Conservation (phyloP, 2,888 invertebrate species). For the Apotomis betuletana region DNA sequence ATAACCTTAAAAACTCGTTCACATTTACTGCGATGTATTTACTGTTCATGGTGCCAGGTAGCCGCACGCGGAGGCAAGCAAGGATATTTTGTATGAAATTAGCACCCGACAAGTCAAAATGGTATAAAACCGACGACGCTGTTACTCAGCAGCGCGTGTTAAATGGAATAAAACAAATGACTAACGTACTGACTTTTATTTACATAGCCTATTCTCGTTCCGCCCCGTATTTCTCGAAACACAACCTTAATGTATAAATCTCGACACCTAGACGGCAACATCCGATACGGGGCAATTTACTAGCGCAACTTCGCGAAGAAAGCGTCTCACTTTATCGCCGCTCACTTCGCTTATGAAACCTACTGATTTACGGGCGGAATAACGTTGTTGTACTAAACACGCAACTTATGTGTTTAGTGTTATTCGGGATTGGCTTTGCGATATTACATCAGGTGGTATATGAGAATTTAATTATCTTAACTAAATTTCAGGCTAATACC, state of each 20-base stretch:
- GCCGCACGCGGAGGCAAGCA: no score
- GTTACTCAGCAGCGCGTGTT: not conserved
- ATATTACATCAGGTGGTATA: not conserved
- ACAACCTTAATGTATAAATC: conserved; percentile 39
- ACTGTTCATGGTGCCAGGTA: no score
- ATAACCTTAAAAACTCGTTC: no score
- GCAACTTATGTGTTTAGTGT: conserved; percentile 31
- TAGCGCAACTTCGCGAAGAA: conserved; percentile 39
- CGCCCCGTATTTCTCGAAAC: conserved; percentile 17
- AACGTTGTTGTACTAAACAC: conserved; percentile 48
- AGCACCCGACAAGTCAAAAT: no score
- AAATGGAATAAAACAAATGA: not conserved
- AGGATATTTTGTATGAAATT: no score
- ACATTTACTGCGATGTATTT: no score
- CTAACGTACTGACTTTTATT: not conserved
- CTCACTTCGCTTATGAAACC: conserved; percentile 45
- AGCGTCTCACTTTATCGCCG: conserved; percentile 45
- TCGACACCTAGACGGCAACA: conserved; percentile 44
- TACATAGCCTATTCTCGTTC: not conserved
- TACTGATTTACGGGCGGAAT: conserved; percentile 50
- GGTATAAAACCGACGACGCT: no score
- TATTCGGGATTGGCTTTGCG: not conserved
- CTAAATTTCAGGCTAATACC: no score
- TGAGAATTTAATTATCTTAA: no score
- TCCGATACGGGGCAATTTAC: conserved; percentile 45